Conservation (phyloP, 1,140 invertebrate genomes). For the Brachionus asplanchnoidis region DNA sequence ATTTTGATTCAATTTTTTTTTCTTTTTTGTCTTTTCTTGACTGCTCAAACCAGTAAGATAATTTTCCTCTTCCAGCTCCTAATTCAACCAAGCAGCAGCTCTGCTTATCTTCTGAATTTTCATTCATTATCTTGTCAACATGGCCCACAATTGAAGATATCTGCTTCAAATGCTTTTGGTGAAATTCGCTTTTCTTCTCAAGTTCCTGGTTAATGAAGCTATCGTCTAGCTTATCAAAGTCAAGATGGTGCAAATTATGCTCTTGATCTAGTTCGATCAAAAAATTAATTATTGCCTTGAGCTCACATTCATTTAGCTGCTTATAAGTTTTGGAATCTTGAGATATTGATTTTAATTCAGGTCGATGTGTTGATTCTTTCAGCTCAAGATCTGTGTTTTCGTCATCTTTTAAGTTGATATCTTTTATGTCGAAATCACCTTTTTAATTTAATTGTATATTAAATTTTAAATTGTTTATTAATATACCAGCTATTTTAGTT, state of each 20-base stretch:
- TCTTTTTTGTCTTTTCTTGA: background rate
- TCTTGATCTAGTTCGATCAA: background rate
- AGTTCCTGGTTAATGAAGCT: background rate
- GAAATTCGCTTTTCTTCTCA: background rate
- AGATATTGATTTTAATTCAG: constrained; percentile 2
- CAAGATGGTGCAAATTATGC: background rate
- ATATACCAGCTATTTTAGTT: background rate
- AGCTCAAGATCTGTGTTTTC: background rate
- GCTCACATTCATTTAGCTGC: background rate
- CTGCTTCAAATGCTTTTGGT: constrained; percentile 34
- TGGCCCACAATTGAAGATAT: constrained; percentile 32
- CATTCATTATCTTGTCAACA: background rate
- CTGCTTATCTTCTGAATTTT: background rate
- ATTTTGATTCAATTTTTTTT: background rate
- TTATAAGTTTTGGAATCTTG: constrained; percentile 16
- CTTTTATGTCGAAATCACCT: constrained; percentile 26
- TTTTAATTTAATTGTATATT: background rate
- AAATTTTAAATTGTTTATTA: too few species aligned
- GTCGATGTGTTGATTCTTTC: background rate
- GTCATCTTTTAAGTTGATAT: background rate
- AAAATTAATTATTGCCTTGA: background rate
- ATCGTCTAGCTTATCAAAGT: background rate
- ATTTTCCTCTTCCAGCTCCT: constrained; percentile 33
- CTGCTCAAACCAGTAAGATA: constrained; percentile 32
- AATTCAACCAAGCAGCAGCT: constrained; percentile 23